phyloP scores from a whole-genome alignment of 1,140 invertebrate species.

The Chionoecetes opilio region DNA sequence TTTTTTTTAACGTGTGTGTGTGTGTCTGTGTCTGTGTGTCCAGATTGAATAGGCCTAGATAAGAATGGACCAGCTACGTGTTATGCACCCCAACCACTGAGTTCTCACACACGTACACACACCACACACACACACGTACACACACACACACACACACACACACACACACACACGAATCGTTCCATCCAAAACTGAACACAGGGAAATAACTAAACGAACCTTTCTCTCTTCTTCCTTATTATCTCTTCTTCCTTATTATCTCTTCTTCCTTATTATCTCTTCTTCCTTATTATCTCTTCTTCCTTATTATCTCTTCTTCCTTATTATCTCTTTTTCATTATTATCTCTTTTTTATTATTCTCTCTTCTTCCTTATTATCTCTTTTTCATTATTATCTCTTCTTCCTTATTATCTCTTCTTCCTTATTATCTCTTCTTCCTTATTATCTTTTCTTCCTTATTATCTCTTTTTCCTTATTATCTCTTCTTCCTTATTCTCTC shows the following conservation, averaged over 20 bases:
- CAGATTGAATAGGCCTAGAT: neutral
- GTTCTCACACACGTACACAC: neutral
- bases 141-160: conserved; percentile 58
- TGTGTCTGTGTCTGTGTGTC: neutral
- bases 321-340: neutral
- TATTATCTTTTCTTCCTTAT: too few relatives aligned
- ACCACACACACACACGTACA: conserved; percentile 54
- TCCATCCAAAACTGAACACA: conserved; percentile 24
- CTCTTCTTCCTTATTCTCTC: too few relatives aligned
- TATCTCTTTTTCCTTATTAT: too few relatives aligned
- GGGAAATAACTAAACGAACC: neutral
- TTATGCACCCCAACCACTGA: neutral
- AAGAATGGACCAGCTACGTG: neutral
- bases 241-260: too few relatives aligned
- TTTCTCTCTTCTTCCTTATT: conserved; percentile 12
- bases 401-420: too few relatives aligned
- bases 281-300: neutral
- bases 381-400: too few relatives aligned
- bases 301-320: too few relatives aligned
- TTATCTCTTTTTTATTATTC: neutral
- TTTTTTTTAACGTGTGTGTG: conserved; percentile 7
- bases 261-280: neutral
- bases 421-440: too few relatives aligned
- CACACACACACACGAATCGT: conserved; percentile 11
- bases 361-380: too few relatives aligned